Conservation (phyloP, 1,140 invertebrate species). For the Bombus breviceps region DNA sequence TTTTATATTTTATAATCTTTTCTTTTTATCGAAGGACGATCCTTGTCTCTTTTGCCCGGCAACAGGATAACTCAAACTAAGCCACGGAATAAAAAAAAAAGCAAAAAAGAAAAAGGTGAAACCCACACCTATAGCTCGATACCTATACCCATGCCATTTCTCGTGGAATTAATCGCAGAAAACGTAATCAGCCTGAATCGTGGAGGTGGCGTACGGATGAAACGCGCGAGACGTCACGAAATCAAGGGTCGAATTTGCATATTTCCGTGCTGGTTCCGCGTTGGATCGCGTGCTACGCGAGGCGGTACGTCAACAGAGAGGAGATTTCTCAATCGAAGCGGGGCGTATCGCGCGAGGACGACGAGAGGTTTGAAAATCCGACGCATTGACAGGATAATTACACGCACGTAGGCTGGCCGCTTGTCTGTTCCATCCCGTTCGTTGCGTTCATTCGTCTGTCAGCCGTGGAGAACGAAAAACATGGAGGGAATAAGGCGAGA, state of each 20-base stretch:
- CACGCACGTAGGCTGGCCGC: slow-evolving; percentile 55
- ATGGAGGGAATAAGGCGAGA: not conserved
- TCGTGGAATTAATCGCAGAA: slow-evolving; percentile 6
- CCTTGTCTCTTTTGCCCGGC: not conserved
- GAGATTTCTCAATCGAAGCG: slow-evolving; percentile 67
- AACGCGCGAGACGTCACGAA: not conserved
- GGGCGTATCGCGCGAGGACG: slow-evolving; percentile 43
- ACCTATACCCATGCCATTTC: no score
- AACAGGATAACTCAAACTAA: not conserved
- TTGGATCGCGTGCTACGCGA: slow-evolving; percentile 41
- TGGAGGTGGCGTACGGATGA: not conserved
- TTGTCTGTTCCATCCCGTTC: slow-evolving; percentile 21
- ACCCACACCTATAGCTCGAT: no score
- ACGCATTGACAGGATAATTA: slow-evolving; percentile 69
- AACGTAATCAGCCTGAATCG: not conserved
- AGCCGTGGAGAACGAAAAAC: slow-evolving; percentile 8
- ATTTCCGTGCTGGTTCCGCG: slow-evolving; percentile 17
- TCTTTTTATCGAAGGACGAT: no score
- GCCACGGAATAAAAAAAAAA: no score
- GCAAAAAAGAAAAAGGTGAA: no score
- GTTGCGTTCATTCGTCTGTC: slow-evolving; percentile 42
- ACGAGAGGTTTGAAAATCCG: slow-evolving; percentile 64
- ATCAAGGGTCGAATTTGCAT: slow-evolving; percentile 38
- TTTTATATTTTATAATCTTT: no score
- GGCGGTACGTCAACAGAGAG: slow-evolving; percentile 33